phyloP scores from a whole-genome alignment of 1,140 invertebrate species.

The Adoxophyes honmai region DNA sequence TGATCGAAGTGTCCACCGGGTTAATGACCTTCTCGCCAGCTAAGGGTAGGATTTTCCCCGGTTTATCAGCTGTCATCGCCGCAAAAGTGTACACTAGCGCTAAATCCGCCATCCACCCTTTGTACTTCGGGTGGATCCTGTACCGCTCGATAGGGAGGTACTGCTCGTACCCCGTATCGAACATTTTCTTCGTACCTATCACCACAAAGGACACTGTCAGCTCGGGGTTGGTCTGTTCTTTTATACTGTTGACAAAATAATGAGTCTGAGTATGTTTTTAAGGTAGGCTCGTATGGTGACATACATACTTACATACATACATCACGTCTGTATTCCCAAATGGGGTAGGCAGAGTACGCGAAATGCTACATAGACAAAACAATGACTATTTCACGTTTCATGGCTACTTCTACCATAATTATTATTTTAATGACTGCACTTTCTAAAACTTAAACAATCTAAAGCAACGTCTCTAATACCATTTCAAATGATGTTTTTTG shows the following conservation, averaged over 20 bases:
- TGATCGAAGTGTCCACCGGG: conserved; percentile 36
- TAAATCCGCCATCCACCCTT: conserved; percentile 39
- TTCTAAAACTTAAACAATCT: too few relatives aligned
- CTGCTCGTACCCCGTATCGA: conserved; percentile 33
- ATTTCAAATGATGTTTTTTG: too few relatives aligned
- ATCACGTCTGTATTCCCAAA: too few relatives aligned
- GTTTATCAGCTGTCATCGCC: conserved; percentile 51
- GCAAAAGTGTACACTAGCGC: conserved; percentile 48
- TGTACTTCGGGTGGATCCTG: conserved; percentile 40
- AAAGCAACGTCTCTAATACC: too few relatives aligned
- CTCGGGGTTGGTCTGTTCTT: conserved; percentile 27
- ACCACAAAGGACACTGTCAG: conserved; percentile 50
- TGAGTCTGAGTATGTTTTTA: too few relatives aligned
- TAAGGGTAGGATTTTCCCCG: conserved; percentile 38
- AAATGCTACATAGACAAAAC: too few relatives aligned
- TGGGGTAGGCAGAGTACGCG: too few relatives aligned
- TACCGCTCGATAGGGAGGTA: conserved; percentile 22
- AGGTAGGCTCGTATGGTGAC: too few relatives aligned
- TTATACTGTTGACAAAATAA: not conserved
- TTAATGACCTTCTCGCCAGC: conserved; percentile 32
- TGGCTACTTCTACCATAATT: too few relatives aligned
- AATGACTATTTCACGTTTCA: too few relatives aligned
- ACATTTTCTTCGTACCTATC: conserved; percentile 52
- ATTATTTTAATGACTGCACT: too few relatives aligned
- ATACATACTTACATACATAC: too few relatives aligned